Evolutionary conservation across 2,113 vertebrate genomes (phyloP), one percentile per base, ranked within the genome.

Genomic region (Aspidoscelis tigris): DNA sequence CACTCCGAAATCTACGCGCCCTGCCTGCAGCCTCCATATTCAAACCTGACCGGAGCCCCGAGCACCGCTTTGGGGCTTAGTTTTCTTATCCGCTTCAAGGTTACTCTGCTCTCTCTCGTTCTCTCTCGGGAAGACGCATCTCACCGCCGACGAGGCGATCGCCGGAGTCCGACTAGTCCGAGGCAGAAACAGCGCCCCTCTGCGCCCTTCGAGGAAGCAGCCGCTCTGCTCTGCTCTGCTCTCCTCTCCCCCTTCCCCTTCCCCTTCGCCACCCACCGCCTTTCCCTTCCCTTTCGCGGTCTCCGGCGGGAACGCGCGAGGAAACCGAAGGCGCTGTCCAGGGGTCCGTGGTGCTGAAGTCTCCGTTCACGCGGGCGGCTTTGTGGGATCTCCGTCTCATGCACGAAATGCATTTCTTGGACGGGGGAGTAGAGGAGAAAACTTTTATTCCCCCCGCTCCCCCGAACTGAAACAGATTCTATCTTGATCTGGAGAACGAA

Each of bases 261-360:
- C 33, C 47, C 14, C 7, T 33, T 33, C 33, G 33, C 33, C 33
- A 33, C 33, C 33, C 33, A 33, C 33, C 33, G 33, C 33, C 33
- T 33, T 33, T 33, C 33, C 33, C 33, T 33, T 24, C 22, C 9
- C 9, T 26, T 21, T 2, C 10, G 65, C 21, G 5, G 6, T 8
- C n/a, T 47, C 5, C 4, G 22, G 21, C 41, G 22, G 26, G 55
- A 66, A 7, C 3, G 61, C 24, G 24, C 50, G 1, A 33, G 64
- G 39, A 53, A 68, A 44, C 71, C 1, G 43, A n/a, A 12, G 70
- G 72, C 68, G 76, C 80, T 86, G 85, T 86, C 85, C 80, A 73
- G 12, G 75, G 75, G 68, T 41, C 80, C 11, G 26, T 41, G 85
- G 85, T 86, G 58, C 80, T 82, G 85, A 86, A 73, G 11, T n/a